Evolutionary conservation across 2,888 invertebrate species (phyloP).

Genomic region (Malacosoma neustria): DNA sequence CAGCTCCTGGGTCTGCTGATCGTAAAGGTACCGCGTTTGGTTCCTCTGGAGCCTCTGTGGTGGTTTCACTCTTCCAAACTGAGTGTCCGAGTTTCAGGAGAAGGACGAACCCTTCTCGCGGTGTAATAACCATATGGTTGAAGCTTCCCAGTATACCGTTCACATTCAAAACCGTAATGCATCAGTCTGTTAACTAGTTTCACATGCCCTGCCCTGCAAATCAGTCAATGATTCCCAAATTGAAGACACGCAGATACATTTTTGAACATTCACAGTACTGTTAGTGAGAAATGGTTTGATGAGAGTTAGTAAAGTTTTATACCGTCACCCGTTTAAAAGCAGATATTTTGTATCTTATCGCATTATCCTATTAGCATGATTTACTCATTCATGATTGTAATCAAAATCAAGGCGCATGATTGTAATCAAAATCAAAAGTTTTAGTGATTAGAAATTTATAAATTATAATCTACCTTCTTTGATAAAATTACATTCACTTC

Average conservation of each 20-base stretch:
- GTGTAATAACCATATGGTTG: conserved; percentile 64
- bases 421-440: conserved; percentile 12
- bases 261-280: conserved; percentile 45
- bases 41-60: conserved; percentile 32
- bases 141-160: conserved; percentile 41
- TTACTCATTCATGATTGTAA: conserved; percentile 41
- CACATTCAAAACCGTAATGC: conserved; percentile 51
- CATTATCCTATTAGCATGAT: conserved; percentile 36
- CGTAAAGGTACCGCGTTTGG: conserved; percentile 20
- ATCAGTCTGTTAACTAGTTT: conserved; percentile 56
- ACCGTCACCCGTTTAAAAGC: conserved; percentile 36
- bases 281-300: conserved; percentile 39
- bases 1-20: conserved; percentile 26
- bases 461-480: conserved; percentile 3
- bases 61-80: conserved; percentile 32
- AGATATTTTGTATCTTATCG: conserved; percentile 48
- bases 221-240: conserved; percentile 69
- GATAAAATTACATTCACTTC: conserved; percentile 34
- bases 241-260: conserved; percentile 72
- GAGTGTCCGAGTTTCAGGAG: conserved; percentile 48
- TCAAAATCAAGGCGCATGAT: conserved; percentile 32
- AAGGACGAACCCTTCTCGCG: conserved; percentile 62
- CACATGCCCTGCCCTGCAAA: conserved; percentile 73
- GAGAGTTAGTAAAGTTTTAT: conserved; percentile 39
- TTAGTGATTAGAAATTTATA: conserved; percentile 10